Percentiles rank a stretch among this genome's conserved stretches.
Evolutionary conservation across 2,888 invertebrate genomes (phyloP).

Genomic region (Empis livida): DNA sequence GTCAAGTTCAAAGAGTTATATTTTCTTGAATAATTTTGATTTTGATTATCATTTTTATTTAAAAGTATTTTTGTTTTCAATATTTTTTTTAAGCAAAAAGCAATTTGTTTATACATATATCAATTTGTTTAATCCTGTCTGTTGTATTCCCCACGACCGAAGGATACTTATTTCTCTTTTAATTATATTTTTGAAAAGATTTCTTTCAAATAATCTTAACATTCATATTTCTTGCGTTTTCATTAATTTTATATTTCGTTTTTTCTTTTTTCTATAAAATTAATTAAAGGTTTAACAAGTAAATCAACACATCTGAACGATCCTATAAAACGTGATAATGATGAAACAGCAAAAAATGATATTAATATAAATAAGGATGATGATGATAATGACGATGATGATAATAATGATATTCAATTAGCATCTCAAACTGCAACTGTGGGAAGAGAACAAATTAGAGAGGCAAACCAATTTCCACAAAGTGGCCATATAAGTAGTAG

Average conservation of each 20-base stretch:
- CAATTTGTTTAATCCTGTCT: no score
- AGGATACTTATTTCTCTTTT: no score
- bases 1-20: no score
- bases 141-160: no score
- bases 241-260: conserved; percentile 4
- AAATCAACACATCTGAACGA: conserved; percentile 1
- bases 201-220: no score
- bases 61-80: no score
- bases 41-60: no score
- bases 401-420: conserved; percentile 15
- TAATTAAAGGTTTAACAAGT: neutral
- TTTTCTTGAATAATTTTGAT: no score
- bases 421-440: no score
- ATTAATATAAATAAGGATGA: conserved; percentile 3
- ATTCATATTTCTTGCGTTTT: conserved; percentile 1
- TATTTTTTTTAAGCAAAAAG: no score
- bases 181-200: no score
- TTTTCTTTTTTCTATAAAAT: conserved; percentile 3
- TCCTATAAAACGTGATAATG: conserved; percentile 7
- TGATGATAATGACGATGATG: conserved; percentile 8
- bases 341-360: conserved; percentile 12
- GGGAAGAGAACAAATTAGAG: neutral
- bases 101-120: no score
- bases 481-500: conserved; percentile 1
- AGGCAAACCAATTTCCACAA: conserved; percentile 12